A percentile compares a stretch with the other conserved stretches of the same genome.
Evolutionary conservation across 2,888 invertebrate genomes (phyloP).

Genomic region (Alsophila aescularia): DNA sequence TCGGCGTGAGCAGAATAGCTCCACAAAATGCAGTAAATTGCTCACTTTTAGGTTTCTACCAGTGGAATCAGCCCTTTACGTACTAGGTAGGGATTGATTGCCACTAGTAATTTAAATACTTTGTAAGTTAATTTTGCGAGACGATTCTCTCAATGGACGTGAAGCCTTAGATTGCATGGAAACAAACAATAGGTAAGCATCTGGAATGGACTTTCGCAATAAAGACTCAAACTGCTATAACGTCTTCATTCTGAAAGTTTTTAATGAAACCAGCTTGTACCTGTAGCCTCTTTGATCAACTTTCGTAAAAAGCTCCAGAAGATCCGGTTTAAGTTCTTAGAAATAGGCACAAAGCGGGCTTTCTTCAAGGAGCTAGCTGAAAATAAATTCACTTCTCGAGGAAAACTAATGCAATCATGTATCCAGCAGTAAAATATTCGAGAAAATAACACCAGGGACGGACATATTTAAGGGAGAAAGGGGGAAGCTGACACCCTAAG

Average conservation of each 20-base stretch:
- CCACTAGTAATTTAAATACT: no score
- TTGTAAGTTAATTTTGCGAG: neutral
- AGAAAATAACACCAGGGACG: no score
- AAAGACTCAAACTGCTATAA: constrained; percentile 38
- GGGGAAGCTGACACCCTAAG: no score
- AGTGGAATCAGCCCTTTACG: no score
- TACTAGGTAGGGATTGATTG: no score
- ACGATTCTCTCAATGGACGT: neutral
- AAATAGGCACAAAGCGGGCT: neutral
- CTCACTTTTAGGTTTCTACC: no score
- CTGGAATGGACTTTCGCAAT: constrained; percentile 44
- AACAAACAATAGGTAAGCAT: constrained; percentile 26
- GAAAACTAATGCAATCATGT: neutral
- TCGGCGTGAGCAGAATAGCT: no score
- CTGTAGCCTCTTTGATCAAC: constrained; percentile 10
- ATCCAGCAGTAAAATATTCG: neutral
- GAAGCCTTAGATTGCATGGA: constrained; percentile 19
- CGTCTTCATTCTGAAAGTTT: constrained; percentile 37
- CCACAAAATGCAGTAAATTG: no score
- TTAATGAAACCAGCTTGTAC: constrained; percentile 26
- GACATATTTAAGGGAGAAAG: no score
- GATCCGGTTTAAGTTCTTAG: constrained; percentile 6
- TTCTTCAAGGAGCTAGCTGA: no score
- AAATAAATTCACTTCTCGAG: neutral
- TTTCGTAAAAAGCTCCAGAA: constrained; percentile 6